phyloP scores from a whole-genome alignment of 2,113 vertebrate genomes.

The Lates calcarifer region DNA sequence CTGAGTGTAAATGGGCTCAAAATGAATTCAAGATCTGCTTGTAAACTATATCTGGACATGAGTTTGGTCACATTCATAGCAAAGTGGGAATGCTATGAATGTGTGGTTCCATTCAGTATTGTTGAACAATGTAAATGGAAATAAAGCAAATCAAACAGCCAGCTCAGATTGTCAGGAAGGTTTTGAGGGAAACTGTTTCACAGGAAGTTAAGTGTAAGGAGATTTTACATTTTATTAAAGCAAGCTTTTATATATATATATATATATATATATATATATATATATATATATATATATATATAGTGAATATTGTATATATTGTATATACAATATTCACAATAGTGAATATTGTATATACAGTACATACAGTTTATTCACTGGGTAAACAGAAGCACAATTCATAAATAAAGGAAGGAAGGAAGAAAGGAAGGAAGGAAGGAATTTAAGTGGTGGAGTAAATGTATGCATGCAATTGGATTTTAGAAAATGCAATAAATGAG shows the following conservation, averaged over 20 bases:
- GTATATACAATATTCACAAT: no score
- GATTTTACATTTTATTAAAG: no score
- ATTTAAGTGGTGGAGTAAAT: not conserved
- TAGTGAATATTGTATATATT: no score
- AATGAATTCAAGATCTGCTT: slow-evolving; percentile 36
- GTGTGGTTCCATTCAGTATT: not conserved
- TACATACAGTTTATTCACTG: no score
- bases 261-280: no score
- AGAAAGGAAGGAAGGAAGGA: not conserved
- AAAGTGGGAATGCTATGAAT: not conserved
- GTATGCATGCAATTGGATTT: not conserved
- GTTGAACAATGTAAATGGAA: not conserved
- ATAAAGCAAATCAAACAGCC: slow-evolving; percentile 10
- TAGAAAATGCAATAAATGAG: not conserved
- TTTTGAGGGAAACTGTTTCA: no score
- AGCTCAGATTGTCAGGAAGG: not conserved
- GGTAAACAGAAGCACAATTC: no score
- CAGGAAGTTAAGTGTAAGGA: no score
- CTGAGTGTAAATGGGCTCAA: slow-evolving; percentile 40
- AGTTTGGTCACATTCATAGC: not conserved
- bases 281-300: no score
- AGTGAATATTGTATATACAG: no score
- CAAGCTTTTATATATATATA: no score
- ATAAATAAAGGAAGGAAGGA: not conserved
- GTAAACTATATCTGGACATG: not conserved